These are phyloP conservation scores for Bellardia bayeri DNA, from an alignment of 2,888 invertebrate genomes.

Conservation along the genomic window DNA sequence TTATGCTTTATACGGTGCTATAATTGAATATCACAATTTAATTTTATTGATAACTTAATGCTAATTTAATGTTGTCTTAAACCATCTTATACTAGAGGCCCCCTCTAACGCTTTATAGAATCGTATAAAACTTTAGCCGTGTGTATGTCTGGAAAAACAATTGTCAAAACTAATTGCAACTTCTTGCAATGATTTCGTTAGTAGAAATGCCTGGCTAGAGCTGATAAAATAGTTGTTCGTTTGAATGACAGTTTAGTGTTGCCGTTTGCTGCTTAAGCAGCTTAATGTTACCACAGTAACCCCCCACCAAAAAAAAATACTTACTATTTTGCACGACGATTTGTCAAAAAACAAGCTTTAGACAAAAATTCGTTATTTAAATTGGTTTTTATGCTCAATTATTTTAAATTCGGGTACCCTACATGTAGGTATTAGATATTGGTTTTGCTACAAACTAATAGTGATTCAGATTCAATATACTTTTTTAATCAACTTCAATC, in stretches of 20 bases:
- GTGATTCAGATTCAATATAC: too few relatives aligned
- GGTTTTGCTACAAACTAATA: too few relatives aligned
- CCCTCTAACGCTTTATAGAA: conserved; percentile 1
- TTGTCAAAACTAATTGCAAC: conserved; percentile 64
- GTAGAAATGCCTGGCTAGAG: conserved; percentile 30
- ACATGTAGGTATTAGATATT: background rate
- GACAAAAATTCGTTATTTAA: conserved; percentile 32
- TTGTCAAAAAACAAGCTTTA: conserved; percentile 51
- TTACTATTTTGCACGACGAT: conserved; percentile 64
- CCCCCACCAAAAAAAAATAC: conserved; percentile 38
- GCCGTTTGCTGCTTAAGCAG: conserved; percentile 69
- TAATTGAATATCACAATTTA: conserved; percentile 47
- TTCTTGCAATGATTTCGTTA: conserved; percentile 40
- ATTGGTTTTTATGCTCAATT: conserved; percentile 52
- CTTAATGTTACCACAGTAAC: conserved; percentile 51
- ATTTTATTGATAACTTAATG: conserved; percentile 55
- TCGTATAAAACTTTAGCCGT: conserved; percentile 9
- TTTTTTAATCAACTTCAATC: too few relatives aligned
- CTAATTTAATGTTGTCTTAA: conserved; percentile 61
- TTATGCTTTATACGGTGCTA: conserved; percentile 57
- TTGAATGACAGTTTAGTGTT: conserved; percentile 69
- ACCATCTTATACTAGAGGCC: conserved; percentile 40
- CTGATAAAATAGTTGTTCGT: conserved; percentile 48
- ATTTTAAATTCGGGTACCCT: conserved; percentile 29
- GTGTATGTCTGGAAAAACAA: conserved; percentile 35